Evolutionary conservation across 2,113 vertebrate genomes (phyloP).

Genomic region (Rhizomys pruinosus): DNA sequence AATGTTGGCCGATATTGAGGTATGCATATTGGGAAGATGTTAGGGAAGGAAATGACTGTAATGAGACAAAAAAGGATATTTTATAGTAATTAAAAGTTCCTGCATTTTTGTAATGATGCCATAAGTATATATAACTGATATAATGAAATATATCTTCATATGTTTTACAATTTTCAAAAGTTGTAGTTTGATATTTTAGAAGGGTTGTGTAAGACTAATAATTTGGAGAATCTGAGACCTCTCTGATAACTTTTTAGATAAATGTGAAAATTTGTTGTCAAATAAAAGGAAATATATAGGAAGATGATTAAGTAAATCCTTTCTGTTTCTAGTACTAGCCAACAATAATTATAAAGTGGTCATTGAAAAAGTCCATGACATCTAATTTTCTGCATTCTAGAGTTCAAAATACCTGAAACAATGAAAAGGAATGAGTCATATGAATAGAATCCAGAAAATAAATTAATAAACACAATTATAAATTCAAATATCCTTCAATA

Average conservation of each 20-base stretch:
- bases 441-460: background rate
- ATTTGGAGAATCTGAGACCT: rapidly evolving
- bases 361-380: background rate
- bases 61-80: background rate
- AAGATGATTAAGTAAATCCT: background rate
- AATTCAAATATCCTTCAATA: background rate
- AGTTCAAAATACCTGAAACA: background rate
- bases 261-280: background rate
- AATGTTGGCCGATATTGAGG: background rate
- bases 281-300: background rate
- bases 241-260: background rate
- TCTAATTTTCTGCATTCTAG: background rate
- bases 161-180: background rate
- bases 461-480: background rate
- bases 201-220: background rate
- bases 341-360: background rate
- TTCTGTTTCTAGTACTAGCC: background rate
- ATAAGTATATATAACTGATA: background rate
- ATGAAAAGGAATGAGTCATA: background rate
- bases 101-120: background rate
- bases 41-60: rapidly evolving
- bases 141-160: background rate
- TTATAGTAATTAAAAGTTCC: background rate
- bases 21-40: no score
- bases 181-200: background rate